A percentile compares a stretch with the other conserved stretches of the same genome.
Evolutionary conservation across 2,888 invertebrate genomes (phyloP).

Genomic region (Spilarctia lutea): DNA sequence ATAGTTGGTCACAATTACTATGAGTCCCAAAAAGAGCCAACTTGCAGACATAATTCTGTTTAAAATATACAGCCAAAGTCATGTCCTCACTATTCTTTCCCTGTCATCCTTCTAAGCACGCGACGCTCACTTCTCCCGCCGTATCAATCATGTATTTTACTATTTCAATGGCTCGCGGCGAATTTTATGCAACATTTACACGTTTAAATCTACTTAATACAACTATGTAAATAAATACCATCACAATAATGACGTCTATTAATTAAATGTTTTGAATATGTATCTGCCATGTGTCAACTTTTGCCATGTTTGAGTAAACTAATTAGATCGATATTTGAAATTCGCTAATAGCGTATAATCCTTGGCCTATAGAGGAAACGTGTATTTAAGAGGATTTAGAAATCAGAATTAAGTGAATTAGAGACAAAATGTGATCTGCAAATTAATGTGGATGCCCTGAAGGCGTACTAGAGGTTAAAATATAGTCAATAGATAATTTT

Average conservation of each 20-base stretch:
- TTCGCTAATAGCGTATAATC: constrained; percentile 3
- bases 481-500: not conserved
- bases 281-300: constrained; percentile 4
- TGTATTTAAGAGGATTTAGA: constrained; percentile 1
- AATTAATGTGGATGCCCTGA: not conserved
- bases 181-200: constrained; percentile 72
- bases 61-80: not conserved
- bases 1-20: not conserved
- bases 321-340: constrained; percentile 9
- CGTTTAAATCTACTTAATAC: constrained; percentile 36
- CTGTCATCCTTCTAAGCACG: constrained; percentile 64
- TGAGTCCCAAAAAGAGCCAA: not conserved
- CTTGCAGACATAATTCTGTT: not conserved
- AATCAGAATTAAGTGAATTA: not conserved
- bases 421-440: not conserved
- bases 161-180: constrained; percentile 63
- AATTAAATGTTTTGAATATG: not conserved
- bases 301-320: constrained; percentile 6
- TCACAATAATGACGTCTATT: constrained; percentile 4
- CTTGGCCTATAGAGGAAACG: constrained; percentile 12
- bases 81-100: constrained; percentile 53
- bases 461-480: not conserved
- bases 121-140: constrained; percentile 70
- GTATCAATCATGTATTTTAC: constrained; percentile 83
- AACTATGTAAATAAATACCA: constrained; percentile 16